Evolutionary conservation across 2,113 vertebrate species (phyloP).

Genomic region (Alligator mississippiensis): DNA sequence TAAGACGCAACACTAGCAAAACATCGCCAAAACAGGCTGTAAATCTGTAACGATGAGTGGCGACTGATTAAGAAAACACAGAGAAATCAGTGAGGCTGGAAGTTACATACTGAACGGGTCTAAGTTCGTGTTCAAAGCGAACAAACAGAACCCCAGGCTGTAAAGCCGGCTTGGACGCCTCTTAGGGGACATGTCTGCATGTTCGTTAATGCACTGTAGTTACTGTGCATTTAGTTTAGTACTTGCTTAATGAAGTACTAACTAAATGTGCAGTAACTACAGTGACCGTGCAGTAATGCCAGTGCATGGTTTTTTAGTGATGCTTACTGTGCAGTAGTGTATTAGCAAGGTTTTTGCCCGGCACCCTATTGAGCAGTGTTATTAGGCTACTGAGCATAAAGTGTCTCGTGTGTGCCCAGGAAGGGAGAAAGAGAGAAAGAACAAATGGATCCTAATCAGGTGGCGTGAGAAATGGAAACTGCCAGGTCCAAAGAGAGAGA

Average conservation of each 20-base stretch:
- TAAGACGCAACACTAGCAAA: fast-evolving
- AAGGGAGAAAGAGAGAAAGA: not conserved
- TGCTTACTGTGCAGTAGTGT: too few relatives aligned
- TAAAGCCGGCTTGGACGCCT: not conserved
- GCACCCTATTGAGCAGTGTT: too few relatives aligned
- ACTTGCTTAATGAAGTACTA: too few relatives aligned
- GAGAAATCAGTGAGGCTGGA: fast-evolving
- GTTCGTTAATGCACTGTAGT: too few relatives aligned
- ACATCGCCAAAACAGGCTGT: not conserved
- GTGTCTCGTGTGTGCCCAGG: not conserved
- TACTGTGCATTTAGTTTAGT: too few relatives aligned
- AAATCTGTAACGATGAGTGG: fast-evolving
- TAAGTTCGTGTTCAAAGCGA: fast-evolving
- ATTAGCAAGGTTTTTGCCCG: too few relatives aligned
- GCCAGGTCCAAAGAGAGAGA: not conserved
- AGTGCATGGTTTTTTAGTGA: too few relatives aligned
- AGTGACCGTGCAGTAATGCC: too few relatives aligned
- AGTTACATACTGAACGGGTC: not conserved
- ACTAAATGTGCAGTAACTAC: too few relatives aligned
- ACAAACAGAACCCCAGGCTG: not conserved
- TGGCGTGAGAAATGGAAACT: fast-evolving
- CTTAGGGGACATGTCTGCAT: not conserved
- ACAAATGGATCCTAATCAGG: fast-evolving
- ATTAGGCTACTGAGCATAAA: too few relatives aligned
- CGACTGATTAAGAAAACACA: fast-evolving